A percentile compares a stretch with the other conserved stretches of the same genome.
Evolutionary conservation across 2,113 vertebrate genomes (phyloP).

Genomic region (Xenus cinereus): DNA sequence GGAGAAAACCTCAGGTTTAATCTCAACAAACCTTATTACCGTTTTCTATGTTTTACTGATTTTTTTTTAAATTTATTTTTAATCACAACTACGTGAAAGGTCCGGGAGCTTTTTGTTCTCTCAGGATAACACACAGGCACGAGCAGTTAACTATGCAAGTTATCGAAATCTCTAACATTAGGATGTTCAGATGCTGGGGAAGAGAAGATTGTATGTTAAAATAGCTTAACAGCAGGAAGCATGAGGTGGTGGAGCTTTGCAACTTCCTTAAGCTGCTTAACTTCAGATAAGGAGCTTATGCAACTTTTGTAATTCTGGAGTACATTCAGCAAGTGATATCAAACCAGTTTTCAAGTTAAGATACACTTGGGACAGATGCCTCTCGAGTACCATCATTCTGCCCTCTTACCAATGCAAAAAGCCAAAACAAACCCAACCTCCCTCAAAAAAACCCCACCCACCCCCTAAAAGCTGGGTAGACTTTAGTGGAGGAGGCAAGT

Average conservation of each 20-base stretch:
- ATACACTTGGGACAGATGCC: background rate
- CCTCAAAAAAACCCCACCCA: fast-evolving
- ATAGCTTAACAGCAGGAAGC: background rate
- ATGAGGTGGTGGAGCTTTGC: background rate
- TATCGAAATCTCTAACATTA: background rate
- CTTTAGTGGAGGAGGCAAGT: background rate
- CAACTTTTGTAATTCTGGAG: background rate
- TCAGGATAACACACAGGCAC: background rate
- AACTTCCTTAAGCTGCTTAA: conserved; percentile 28
- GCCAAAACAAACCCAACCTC: background rate
- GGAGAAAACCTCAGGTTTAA: background rate
- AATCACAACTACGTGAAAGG: background rate
- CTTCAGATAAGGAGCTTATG: conserved; percentile 32
- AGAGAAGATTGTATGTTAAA: background rate
- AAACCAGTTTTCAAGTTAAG: background rate
- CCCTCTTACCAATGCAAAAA: background rate
- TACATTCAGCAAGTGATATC: background rate
- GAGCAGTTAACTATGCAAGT: background rate
- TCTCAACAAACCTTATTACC: background rate
- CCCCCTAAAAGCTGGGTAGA: background rate
- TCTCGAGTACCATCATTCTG: background rate
- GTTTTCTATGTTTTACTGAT: fast-evolving
- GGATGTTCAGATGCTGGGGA: background rate
- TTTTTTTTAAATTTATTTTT: background rate
- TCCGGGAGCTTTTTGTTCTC: background rate